Evolutionary conservation across 2,113 vertebrate species (phyloP).

Genomic region (Prochilodus magdalenae): DNA sequence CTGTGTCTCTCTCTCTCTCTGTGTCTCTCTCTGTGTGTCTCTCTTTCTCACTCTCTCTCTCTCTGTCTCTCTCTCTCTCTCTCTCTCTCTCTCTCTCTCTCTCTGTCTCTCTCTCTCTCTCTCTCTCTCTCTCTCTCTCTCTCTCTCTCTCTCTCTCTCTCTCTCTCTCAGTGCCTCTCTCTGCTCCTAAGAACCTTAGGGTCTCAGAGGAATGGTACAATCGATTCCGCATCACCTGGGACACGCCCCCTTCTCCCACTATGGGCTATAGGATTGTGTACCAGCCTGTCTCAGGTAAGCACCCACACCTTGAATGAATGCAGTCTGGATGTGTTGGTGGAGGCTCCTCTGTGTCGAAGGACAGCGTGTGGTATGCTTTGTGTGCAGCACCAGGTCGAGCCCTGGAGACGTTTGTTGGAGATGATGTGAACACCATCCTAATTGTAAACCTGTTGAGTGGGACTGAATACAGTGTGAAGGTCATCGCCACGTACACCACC

Average conservation of each 20-base stretch:
- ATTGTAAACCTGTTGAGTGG: conserved; percentile 93
- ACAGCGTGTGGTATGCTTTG: background rate
- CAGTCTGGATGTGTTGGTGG: background rate
- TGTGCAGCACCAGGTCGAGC: conserved; percentile 85
- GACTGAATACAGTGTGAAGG: conserved; percentile 91
- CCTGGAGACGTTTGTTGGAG: conserved; percentile 94
- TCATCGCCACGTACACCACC: conserved; percentile 91
- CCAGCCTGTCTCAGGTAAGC: conserved; percentile 85
- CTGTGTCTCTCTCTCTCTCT: no score
- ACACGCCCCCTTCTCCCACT: conserved; percentile 83
- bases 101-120: no score
- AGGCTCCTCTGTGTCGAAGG: background rate
- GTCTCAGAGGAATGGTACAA: conserved; percentile 98
- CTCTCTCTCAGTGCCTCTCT: conserved; percentile 82
- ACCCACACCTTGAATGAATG: background rate
- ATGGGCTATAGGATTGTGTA: conserved; percentile 95
- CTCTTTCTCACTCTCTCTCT: no score
- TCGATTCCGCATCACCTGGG: conserved; percentile 92
- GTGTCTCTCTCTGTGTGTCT: no score
- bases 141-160: background rate
- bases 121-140: background rate
- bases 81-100: no score
- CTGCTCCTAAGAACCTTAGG: conserved; percentile 85
- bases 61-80: no score
- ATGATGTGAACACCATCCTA: conserved; percentile 92